Conservation (phyloP, 1,140 invertebrate species). For the Thaumetopoea pityocampa region DNA sequence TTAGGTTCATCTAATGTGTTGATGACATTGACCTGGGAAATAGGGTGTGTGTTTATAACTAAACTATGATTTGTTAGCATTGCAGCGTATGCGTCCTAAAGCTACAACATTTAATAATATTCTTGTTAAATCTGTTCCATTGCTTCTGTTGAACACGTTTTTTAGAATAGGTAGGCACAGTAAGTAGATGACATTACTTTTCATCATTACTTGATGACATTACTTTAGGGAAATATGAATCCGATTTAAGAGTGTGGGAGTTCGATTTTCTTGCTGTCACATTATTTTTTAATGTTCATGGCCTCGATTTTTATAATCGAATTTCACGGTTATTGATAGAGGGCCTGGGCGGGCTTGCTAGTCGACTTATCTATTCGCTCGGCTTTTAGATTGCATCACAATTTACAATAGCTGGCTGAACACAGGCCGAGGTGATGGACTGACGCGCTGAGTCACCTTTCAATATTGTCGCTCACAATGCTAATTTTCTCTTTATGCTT, state of each 20-base stretch:
- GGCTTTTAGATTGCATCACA: constrained; percentile 51
- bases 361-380: constrained; percentile 50
- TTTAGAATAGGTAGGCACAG: no score
- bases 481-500: constrained; percentile 68
- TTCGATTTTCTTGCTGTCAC: constrained; percentile 18
- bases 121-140: no score
- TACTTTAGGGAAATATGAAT: neutral
- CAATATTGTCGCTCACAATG: constrained; percentile 70
- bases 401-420: constrained; percentile 45
- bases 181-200: no score
- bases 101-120: no score
- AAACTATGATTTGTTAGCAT: no score
- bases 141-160: no score
- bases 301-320: constrained; percentile 50
- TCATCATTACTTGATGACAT: no score
- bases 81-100: no score
- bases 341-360: constrained; percentile 59
- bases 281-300: constrained; percentile 32
- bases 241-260: constrained; percentile 1
- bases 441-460: constrained; percentile 64
- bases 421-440: constrained; percentile 57
- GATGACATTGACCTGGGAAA: no score
- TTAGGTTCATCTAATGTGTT: no score
- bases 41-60: no score
- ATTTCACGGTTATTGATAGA: constrained; percentile 65